Evolutionary conservation across 1,140 invertebrate genomes (phyloP).

Genomic region (Lepidurus couesii): DNA sequence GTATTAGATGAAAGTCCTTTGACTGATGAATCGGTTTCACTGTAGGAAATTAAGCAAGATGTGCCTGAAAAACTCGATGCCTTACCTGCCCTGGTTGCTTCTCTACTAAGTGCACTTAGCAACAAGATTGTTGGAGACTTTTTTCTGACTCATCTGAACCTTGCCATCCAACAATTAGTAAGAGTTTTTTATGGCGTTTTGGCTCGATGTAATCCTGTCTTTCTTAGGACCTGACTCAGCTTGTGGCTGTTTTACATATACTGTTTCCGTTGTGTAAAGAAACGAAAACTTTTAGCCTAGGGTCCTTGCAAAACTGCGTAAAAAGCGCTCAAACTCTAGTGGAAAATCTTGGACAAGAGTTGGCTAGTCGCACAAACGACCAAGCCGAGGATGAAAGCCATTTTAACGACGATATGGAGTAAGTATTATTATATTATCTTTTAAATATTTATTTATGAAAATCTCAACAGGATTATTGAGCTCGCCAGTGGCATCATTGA

Average conservation of each 20-base stretch:
- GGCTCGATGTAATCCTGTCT: not conserved
- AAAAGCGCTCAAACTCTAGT: not conserved
- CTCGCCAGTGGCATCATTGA: not conserved
- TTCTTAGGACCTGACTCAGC: not conserved
- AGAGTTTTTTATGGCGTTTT: not conserved
- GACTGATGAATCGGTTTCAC: not conserved
- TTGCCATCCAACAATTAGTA: not conserved
- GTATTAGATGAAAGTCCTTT: not conserved
- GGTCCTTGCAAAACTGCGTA: not conserved
- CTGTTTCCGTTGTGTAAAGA: not conserved
- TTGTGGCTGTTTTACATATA: not conserved
- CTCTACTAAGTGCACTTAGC: not conserved
- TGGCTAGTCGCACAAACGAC: not conserved
- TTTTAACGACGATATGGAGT: not conserved
- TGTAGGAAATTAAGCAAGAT: not conserved
- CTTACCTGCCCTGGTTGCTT: not conserved
- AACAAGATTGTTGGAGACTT: not conserved
- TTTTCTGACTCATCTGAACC: not conserved
- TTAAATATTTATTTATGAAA: not conserved
- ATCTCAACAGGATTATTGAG: not conserved
- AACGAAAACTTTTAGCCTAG: not conserved
- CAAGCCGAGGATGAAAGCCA: not conserved
- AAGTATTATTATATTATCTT: not conserved
- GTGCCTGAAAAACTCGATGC: not conserved
- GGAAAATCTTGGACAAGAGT: not conserved